Evolutionary conservation across 2,113 vertebrate genomes (phyloP), one percentile per base, ranked within the genome.

Genomic region (Lichenostomus cassidix): DNA sequence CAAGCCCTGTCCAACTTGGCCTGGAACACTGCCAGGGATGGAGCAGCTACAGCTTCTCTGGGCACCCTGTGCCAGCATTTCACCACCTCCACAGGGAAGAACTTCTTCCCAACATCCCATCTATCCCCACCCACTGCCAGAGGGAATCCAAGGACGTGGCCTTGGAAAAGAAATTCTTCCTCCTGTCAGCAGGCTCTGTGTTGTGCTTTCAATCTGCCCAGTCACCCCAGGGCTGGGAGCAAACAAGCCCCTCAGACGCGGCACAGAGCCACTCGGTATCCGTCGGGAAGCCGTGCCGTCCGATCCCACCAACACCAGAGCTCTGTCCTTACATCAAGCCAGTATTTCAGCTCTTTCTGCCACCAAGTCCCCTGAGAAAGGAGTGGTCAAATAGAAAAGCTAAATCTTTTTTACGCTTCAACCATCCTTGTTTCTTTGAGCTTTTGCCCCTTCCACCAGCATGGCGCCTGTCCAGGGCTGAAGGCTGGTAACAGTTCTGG

Each of bases 1-100:
- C 50, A 73, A 73, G 3, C 10, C 8, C 31, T 0, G 0, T 81
- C 86, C 67, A 50, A 0, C 15, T 37, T n/a, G 52, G 23, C 22
- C 44, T 24, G 0, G 44, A 2, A 11, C 52, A 50, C 22, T 50
- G 0, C 52, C 59, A 58, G 44, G 52, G 50, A 50, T 27, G 11
- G 21, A 5, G 31, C 67, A 88, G 35, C 31, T 67, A 37, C 67
- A 58, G 68, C 68, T 65, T 1, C 59, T 58, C 1, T 71, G 65
- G 21, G 7, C 11, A 71, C 0, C 25, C 35, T 64, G 50, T 42
- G 35, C 42, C 67, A 80, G 50, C 8, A 3, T 15, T 5, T 71
- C 9, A 0, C 2, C 27, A 33, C 12, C 31, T 44, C 37, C 31
- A 19, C 12, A 52, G 44, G 0, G 1, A 74, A 0, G 3, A 46